Percentiles rank a stretch among this genome's conserved stretches.
Evolutionary conservation across 2,888 invertebrate genomes (phyloP).

Genomic region (Xanthorhoe designata): DNA sequence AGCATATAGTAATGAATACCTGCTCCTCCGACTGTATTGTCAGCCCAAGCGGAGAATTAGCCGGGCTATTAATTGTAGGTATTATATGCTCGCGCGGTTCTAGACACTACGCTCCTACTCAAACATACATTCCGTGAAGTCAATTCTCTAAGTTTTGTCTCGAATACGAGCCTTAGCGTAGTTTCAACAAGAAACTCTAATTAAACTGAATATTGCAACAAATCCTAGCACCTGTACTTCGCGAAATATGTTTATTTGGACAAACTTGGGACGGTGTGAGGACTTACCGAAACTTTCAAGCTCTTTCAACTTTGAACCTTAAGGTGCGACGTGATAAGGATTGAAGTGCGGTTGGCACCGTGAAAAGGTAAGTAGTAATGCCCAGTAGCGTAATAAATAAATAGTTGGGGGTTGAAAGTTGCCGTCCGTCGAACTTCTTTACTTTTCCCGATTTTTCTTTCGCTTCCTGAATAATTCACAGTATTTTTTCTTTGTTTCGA

Average conservation of each 20-base stretch:
- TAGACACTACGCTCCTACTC: background rate
- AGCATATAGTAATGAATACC: background rate
- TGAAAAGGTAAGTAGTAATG: constrained; percentile 52
- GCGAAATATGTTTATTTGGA: constrained; percentile 68
- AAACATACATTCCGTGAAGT: background rate
- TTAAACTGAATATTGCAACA: constrained; percentile 61
- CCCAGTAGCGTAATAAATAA: constrained; percentile 77
- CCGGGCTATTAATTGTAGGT: background rate
- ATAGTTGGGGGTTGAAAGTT: constrained; percentile 72
- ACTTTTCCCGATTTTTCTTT: constrained; percentile 64
- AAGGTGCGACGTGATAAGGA: constrained; percentile 32
- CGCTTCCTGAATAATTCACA: constrained; percentile 69
- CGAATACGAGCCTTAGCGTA: background rate
- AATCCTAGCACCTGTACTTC: constrained; percentile 56
- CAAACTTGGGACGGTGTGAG: constrained; percentile 52
- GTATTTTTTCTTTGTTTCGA: constrained; percentile 56
- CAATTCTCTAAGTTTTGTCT: constrained; percentile 4
- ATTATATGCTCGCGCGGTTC: background rate
- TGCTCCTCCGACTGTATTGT: background rate
- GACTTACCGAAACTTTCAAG: constrained; percentile 53
- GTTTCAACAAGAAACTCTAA: constrained; percentile 43
- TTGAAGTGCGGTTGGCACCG: constrained; percentile 24
- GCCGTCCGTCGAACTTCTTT: constrained; percentile 59
- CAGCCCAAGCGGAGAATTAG: background rate
- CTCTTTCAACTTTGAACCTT: constrained; percentile 42